Percentiles rank a stretch among this genome's conserved stretches.
Evolutionary conservation across 23 tunicate genomes (phyloP).

Genomic region (Trididemnum miniatum): DNA sequence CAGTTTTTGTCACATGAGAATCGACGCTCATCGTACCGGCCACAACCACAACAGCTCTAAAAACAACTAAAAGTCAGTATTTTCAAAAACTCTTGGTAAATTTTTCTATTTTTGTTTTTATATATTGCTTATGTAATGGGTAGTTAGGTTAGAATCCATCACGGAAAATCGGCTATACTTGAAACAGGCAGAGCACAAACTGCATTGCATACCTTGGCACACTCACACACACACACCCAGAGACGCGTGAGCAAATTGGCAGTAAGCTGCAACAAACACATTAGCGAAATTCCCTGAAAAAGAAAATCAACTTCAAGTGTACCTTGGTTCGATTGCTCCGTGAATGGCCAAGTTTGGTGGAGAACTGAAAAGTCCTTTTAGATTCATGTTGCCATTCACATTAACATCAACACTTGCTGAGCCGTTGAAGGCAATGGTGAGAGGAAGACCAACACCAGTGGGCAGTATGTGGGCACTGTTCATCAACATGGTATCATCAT

Average conservation of each 20-base stretch:
- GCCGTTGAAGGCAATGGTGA: conserved; percentile 80
- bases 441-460: conserved; percentile 86
- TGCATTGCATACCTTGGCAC: too few relatives aligned
- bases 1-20: conserved; percentile 60
- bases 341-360: neutral
- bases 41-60: conserved; percentile 82
- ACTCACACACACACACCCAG: too few relatives aligned
- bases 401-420: conserved; percentile 80
- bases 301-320: too few relatives aligned
- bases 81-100: too few relatives aligned
- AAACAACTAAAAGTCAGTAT: neutral
- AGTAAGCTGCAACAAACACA: too few relatives aligned
- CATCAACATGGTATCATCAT: conserved; percentile 71
- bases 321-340: conserved; percentile 16
- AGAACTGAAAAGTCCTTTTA: conserved; percentile 25
- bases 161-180: too few relatives aligned
- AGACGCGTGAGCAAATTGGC: too few relatives aligned
- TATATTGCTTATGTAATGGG: too few relatives aligned
- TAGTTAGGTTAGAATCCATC: too few relatives aligned
- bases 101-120: too few relatives aligned
- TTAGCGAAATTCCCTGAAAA: too few relatives aligned
- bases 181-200: too few relatives aligned
- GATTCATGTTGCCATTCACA: conserved; percentile 58
- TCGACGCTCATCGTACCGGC: conserved; percentile 76
- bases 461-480: conserved; percentile 71